Percentiles rank a stretch among this genome's conserved stretches.
phyloP scores from a whole-genome alignment of 2,113 vertebrate genomes.

The Anarhynchus alexandrinus region DNA sequence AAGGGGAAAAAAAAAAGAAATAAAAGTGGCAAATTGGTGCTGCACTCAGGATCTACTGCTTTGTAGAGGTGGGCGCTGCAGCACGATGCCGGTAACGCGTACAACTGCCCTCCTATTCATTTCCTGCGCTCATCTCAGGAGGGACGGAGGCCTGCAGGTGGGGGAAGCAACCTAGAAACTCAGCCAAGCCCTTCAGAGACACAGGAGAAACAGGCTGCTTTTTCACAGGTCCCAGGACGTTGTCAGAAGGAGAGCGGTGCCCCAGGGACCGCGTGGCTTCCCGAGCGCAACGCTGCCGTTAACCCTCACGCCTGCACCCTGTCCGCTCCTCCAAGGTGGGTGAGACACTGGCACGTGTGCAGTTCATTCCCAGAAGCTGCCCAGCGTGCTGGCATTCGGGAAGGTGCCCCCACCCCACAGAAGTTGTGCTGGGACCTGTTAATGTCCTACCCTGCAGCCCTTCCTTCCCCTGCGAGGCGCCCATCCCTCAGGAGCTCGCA shows the following conservation, averaged over 20 bases:
- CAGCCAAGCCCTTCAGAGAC: background rate
- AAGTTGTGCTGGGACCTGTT: background rate
- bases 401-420: background rate
- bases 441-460: background rate
- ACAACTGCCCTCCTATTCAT: background rate
- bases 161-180: conserved; percentile 22
- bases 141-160: background rate
- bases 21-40: background rate
- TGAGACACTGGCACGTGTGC: fast-evolving
- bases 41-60: background rate
- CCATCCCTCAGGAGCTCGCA: background rate
- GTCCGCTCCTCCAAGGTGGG: background rate
- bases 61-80: background rate
- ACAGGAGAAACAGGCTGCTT: background rate
- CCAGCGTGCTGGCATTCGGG: background rate
- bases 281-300: fast-evolving
- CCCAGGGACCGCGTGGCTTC: fast-evolving
- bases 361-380: background rate
- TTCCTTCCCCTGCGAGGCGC: background rate
- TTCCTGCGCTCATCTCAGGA: background rate
- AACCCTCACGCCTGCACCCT: background rate
- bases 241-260: background rate
- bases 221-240: background rate
- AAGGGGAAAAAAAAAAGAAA: background rate
- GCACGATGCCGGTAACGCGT: fast-evolving